These are phyloP conservation scores for Microctenopoma stevenorrisi DNA, from an alignment of 2,797 vertebrate species.

Conservation along the genomic window DNA sequence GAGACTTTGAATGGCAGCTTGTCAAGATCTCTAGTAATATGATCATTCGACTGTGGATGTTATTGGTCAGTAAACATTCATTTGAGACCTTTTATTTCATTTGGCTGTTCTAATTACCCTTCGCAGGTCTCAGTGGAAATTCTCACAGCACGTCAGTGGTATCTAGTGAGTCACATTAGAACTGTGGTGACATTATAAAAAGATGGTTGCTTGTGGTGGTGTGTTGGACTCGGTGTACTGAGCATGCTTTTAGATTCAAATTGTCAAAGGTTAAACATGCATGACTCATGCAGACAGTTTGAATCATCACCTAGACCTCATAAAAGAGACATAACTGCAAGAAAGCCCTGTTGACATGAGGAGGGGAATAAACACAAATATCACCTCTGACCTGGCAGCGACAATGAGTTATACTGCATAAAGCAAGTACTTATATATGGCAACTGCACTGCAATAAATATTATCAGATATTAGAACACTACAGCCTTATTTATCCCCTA, in stretches of 20 bases:
- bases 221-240: constrained; percentile 21
- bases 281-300: constrained; percentile 46
- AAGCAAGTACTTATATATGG: neutral
- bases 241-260: constrained; percentile 47
- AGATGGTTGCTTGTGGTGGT: constrained; percentile 36
- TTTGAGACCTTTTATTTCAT: constrained; percentile 68
- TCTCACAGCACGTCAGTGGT: constrained; percentile 31
- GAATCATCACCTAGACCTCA: constrained; percentile 51
- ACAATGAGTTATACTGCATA: constrained; percentile 24
- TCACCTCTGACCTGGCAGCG: constrained; percentile 59
- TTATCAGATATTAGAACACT: neutral
- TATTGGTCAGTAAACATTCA: constrained; percentile 69
- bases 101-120: constrained; percentile 43
- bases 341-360: constrained; percentile 42
- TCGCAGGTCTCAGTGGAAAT: constrained; percentile 37
- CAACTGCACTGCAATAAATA: neutral
- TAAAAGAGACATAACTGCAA: constrained; percentile 48
- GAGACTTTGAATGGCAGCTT: constrained; percentile 47
- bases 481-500: neutral
- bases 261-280: constrained; percentile 65
- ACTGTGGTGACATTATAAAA: constrained; percentile 65
- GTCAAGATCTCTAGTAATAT: constrained; percentile 61
- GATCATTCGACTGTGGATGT: constrained; percentile 55
- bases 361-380: constrained; percentile 54
- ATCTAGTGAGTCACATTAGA: constrained; percentile 41